Evolutionary conservation across 2,888 invertebrate genomes (phyloP), one percentile per base, ranked within the genome.

Genomic region (Hypselothyrea guttata): DNA sequence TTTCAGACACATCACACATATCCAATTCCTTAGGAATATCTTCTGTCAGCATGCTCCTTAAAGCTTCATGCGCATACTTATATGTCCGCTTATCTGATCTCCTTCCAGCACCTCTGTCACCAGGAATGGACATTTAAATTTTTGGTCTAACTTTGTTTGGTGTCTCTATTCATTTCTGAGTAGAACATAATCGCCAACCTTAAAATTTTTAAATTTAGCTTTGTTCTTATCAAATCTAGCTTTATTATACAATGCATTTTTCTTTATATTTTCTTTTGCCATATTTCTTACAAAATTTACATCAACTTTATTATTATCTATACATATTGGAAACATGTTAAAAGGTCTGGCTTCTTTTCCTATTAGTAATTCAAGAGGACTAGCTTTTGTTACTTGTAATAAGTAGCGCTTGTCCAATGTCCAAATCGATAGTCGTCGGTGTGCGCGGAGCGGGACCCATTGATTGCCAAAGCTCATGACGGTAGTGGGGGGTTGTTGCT

Each of bases 311-410:
- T 16, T 45, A 33, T 12, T 9, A 11, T 33, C 13, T 34, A 40
- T 33, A 28, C 38, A 33, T 31, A 46, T 33, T 11, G 38, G 31
- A 15, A 54, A 44, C 37, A 53, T 22, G 9, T 27, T 16, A 2
- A 52, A 37, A 4, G 35, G 42, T 44, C 52, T 42, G 1, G 12
- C 35, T 16, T 30, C 37, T 53, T 53, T 53, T 12, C 52, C 52
- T 30, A 44, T 52, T 30, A 52, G 27, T 16, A 52, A 30, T 35
- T 44, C 35, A n/a, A 37, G 28, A 18, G 44, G 52, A 13, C 44
- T 52, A 34, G 34, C 22, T 42, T 51, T 42, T 2, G 51, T 38
- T 18, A 11, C n/a, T n/a, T n/a, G n/a, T n/a, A n/a, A n/a, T n/a
- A n/a, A n/a, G n/a, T n/a, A n/a, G n/a, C n/a, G n/a, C n/a, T n/a